phyloP scores from a whole-genome alignment of 2,113 vertebrate species.

The Seriola quinqueradiata region DNA sequence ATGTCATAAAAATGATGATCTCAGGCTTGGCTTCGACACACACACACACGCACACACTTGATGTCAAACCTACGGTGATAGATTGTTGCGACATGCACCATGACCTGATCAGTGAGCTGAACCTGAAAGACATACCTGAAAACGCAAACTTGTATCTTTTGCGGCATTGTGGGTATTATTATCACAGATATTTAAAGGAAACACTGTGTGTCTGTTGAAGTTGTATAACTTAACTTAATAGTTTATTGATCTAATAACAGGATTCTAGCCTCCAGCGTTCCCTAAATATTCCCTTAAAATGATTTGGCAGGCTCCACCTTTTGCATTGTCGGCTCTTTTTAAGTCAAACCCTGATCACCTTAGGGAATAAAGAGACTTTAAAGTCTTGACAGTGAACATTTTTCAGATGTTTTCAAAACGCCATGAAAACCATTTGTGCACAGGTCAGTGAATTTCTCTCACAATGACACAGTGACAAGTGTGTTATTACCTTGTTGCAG shows the following conservation, averaged over 20 bases:
- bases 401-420: neutral
- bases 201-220: neutral
- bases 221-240: neutral
- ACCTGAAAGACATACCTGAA: neutral
- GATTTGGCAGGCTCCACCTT: too few species aligned
- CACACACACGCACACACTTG: neutral
- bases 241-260: too few species aligned
- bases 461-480: neutral
- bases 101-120: neutral
- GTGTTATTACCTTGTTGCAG: neutral
- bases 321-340: neutral
- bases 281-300: too few species aligned
- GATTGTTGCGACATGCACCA: constrained; percentile 3
- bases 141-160: neutral
- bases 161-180: neutral
- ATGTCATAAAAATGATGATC: constrained; percentile 38
- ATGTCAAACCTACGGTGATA: constrained; percentile 7
- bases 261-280: neutral
- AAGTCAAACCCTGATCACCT: neutral
- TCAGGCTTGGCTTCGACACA: neutral
- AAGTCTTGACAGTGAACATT: neutral
- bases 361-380: neutral
- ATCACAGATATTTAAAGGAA: too few species aligned
- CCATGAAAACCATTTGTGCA: neutral
- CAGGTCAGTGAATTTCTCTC: neutral